These are phyloP conservation scores for Neosilurus mollespiculum DNA, from an alignment of 2,797 vertebrate species.

Conservation along the genomic window DNA sequence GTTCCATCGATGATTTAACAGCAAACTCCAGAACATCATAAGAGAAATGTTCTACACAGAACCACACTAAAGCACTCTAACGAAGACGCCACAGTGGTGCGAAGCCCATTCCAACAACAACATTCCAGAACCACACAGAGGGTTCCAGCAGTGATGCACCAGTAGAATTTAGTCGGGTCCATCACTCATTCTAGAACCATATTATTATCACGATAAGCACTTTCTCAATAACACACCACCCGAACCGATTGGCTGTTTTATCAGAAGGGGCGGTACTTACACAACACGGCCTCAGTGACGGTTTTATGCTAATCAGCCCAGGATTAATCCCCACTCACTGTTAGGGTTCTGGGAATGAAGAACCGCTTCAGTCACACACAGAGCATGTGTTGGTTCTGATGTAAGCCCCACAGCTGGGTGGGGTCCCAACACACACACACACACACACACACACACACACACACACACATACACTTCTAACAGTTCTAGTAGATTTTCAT, in stretches of 20 bases:
- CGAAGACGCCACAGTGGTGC: no score
- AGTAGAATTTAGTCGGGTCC: no score
- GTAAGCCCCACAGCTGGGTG: constrained; percentile 12
- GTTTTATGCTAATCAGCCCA: neutral
- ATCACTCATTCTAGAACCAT: neutral
- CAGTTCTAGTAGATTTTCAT: no score
- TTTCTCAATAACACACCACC: neutral
- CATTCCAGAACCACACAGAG: neutral
- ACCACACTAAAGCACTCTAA: neutral
- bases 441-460: neutral
- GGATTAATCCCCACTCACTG: neutral
- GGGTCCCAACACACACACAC: constrained; percentile 15
- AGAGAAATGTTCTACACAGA: neutral
- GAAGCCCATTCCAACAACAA: neutral
- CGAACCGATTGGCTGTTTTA: neutral
- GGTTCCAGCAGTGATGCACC: neutral
- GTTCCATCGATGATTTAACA: neutral
- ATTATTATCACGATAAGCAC: neutral
- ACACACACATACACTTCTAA: no score
- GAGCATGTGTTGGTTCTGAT: constrained; percentile 11
- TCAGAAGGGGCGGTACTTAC: neutral
- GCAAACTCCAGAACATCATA: neutral
- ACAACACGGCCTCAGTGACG: neutral
- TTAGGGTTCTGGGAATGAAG: neutral
- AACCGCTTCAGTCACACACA: neutral